Percentiles rank a stretch among this genome's conserved stretches.
phyloP scores from a whole-genome alignment of 2,113 vertebrate species.

The Cardinalis cardinalis region DNA sequence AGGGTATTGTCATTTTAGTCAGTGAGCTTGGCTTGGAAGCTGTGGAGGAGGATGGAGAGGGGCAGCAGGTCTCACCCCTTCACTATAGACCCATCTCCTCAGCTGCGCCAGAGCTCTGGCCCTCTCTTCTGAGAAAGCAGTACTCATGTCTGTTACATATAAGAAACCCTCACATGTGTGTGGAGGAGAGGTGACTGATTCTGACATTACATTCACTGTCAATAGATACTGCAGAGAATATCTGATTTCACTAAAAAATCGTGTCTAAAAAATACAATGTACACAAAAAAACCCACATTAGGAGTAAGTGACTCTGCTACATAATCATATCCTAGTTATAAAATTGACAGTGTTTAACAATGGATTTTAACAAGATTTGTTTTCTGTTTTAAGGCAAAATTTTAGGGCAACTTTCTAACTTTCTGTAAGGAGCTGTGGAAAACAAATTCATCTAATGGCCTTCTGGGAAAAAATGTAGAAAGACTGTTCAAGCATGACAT shows the following conservation, averaged over 20 bases:
- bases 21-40: not conserved
- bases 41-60: not conserved
- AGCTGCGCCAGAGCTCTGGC: not conserved
- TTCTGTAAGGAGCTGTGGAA: not conserved
- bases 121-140: not conserved
- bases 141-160: not conserved
- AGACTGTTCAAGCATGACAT: not conserved
- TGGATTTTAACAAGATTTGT: not conserved
- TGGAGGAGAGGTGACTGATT: not conserved
- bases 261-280: fast-evolving
- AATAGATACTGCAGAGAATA: not conserved
- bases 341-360: not conserved
- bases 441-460: not conserved
- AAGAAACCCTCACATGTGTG: not conserved
- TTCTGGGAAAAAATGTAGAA: not conserved
- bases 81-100: not conserved
- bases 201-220: fast-evolving
- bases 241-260: not conserved
- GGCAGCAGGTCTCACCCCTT: not conserved
- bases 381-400: not conserved
- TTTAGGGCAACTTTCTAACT: not conserved
- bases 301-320: not conserved
- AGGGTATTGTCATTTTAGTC: not conserved
- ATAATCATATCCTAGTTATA: not conserved
- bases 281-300: not conserved